Conservation (phyloP, 2,888 invertebrate genomes). For the Drosophila neotestacea region DNA sequence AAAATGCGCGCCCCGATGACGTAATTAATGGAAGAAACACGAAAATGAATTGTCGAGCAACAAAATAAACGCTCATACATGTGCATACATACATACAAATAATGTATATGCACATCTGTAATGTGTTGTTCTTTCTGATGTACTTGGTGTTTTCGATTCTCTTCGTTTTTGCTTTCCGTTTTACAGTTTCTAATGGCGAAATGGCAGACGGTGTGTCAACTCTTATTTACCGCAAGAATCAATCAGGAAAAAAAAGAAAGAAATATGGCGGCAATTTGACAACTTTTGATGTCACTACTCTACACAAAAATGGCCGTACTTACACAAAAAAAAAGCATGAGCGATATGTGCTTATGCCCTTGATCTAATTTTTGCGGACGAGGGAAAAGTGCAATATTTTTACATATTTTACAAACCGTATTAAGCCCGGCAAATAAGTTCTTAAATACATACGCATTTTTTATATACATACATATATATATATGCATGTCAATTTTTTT, state of each 20-base stretch:
- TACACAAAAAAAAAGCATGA: conserved; percentile 26
- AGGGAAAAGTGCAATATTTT: conserved; percentile 34
- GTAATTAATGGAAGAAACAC: conserved; percentile 72
- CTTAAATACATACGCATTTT: conserved; percentile 28
- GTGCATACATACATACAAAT: conserved; percentile 14
- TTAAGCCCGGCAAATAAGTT: conserved; percentile 45
- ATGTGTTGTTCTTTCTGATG: conserved; percentile 47
- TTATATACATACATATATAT: neutral
- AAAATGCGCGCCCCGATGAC: conserved; percentile 72
- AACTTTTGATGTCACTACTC: conserved; percentile 58
- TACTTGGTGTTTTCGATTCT: conserved; percentile 34
- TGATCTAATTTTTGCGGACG: conserved; percentile 56
- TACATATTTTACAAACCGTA: conserved; percentile 21
- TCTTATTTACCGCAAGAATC: conserved; percentile 74
- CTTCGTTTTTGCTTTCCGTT: conserved; percentile 29
- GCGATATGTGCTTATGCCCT: conserved; percentile 61
- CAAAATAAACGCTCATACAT: conserved; percentile 39
- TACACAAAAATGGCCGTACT: conserved; percentile 69
- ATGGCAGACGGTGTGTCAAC: conserved; percentile 58
- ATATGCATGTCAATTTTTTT: conserved; percentile 38
- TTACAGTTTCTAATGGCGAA: conserved; percentile 45
- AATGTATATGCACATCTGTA: conserved; percentile 33
- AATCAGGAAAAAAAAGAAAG: conserved; percentile 47
- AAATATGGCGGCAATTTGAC: conserved; percentile 76
- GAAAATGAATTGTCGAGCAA: conserved; percentile 53